These are phyloP conservation scores for Heliconius sara DNA, from an alignment of 2,888 invertebrate species.

Conservation along the genomic window DNA sequence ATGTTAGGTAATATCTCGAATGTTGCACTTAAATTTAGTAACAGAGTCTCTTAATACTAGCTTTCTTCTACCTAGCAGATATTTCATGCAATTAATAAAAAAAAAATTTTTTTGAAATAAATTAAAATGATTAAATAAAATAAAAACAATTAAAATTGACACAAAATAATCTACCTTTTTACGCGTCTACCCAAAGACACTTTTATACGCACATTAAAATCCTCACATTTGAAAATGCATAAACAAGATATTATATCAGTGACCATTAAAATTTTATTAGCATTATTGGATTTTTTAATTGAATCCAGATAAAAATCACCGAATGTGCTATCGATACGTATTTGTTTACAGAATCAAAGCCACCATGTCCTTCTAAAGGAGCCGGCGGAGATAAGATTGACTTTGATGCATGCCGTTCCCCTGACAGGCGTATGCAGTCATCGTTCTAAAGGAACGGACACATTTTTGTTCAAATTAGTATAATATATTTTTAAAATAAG, in stretches of 20 bases:
- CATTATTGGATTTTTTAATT: conserved; percentile 8
- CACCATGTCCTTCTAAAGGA: conserved; percentile 50
- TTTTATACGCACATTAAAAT: conserved; percentile 6
- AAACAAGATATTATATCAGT: conserved; percentile 9
- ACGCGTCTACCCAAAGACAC: not conserved
- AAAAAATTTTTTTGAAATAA: no score
- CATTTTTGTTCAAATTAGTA: not conserved
- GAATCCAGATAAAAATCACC: conserved; percentile 34
- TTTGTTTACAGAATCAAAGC: conserved; percentile 57
- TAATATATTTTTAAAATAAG: not conserved
- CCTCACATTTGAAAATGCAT: conserved; percentile 7
- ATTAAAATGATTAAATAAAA: not conserved
- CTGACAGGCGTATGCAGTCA: conserved; percentile 59
- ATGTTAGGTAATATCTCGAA: no score
- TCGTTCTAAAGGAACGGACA: conserved; percentile 55
- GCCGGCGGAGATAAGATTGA: conserved; percentile 64
- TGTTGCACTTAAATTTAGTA: no score
- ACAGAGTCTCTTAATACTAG: no score
- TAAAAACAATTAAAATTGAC: not conserved
- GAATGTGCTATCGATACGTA: conserved; percentile 40
- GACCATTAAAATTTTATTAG: conserved; percentile 4
- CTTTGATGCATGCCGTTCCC: conserved; percentile 72
- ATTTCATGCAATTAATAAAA: no score
- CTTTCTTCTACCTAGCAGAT: no score
- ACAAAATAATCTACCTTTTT: not conserved